Percentiles rank a stretch among this genome's conserved stretches.
phyloP scores from a whole-genome alignment of 2,113 vertebrate genomes.

The Dascyllus trimaculatus region DNA sequence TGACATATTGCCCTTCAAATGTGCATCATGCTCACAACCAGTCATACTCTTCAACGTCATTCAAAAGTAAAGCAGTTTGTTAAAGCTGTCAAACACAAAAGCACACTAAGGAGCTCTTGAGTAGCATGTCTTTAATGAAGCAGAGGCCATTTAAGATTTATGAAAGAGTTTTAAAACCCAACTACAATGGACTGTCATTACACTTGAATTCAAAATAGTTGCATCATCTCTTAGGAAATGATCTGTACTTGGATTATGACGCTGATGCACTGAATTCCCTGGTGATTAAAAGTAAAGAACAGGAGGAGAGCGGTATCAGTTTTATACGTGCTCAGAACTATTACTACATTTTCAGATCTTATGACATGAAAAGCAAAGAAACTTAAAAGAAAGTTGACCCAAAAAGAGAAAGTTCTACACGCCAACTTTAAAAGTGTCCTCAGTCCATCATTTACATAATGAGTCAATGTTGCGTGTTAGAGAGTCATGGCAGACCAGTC shows the following conservation, averaged over 20 bases:
- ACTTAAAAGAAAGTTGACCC: conserved; percentile 39
- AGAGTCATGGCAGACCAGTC: conserved; percentile 32
- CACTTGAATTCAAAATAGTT: conserved; percentile 72
- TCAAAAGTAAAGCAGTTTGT: conserved; percentile 45
- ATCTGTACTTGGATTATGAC: conserved; percentile 54
- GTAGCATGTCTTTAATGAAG: conserved; percentile 71
- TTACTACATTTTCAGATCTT: conserved; percentile 72
- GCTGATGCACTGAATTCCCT: conserved; percentile 56
- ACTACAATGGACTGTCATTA: conserved; percentile 76
- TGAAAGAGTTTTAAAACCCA: conserved; percentile 59
- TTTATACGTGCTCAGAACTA: conserved; percentile 57
- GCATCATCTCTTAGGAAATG: conserved; percentile 77
- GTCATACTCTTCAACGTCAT: conserved; percentile 26
- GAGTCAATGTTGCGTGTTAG: conserved; percentile 43
- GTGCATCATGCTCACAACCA: conserved; percentile 24
- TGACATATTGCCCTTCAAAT: conserved; percentile 67
- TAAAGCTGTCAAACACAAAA: conserved; percentile 61
- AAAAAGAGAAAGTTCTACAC: conserved; percentile 24
- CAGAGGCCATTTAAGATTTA: conserved; percentile 68
- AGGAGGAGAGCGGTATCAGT: conserved; percentile 42
- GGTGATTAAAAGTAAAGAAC: conserved; percentile 63
- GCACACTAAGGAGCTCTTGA: conserved; percentile 39
- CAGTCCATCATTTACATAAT: conserved; percentile 58
- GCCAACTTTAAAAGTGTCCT: conserved; percentile 54
- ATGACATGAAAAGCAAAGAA: conserved; percentile 63